Evolutionary conservation across 1,140 invertebrate genomes (phyloP), one percentile per base, ranked within the genome.

Genomic region (Littorina saxatilis): DNA sequence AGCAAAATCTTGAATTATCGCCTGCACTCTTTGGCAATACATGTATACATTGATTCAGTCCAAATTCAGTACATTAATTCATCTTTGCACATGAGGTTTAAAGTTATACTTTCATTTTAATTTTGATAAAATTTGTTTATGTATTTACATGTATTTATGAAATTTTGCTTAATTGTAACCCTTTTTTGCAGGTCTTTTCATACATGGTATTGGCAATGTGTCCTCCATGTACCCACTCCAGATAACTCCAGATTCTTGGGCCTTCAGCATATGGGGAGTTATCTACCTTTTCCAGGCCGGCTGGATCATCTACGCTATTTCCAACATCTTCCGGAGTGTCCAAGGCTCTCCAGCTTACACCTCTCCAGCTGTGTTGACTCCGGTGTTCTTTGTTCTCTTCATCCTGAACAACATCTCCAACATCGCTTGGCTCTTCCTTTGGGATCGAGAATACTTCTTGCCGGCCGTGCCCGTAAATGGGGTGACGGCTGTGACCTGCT

Each of bases 391-490:
- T 78, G 47, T 81, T 9, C 73, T 85, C 23, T 88, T 87, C 72
- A 87, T 84, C 43, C 29, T 90, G 17, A 88, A 87, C 73, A 85
- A 85, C 55, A 75, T 84, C 17, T 80, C 83, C 4, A 90, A 89
- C 77, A 84, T 91, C 23, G 79, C 79, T 20, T 92, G 91, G 90
- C 55, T 91, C 37, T 89, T 92, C 83, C 68, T 90, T 13, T 92
- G 86, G 87, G 85, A 89, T 81, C 77, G 86, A 63, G 66, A 68
- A 20, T 40, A 83, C 43, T 55, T 88, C 15, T 52, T 88, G 3
- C 58, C 79, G 29, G 75, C 82, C 0, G 82, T 86, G 15, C 68
- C 87, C 4, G 73, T 87, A 3, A 47, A 87, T 5, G 74, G 88
- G 32, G 43, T 85, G 5, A 86, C 87, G 23, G 77, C 88, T 0